These are phyloP conservation scores for Lontra canadensis DNA, from an alignment of 2,113 vertebrate genomes.

Conservation along the genomic window DNA sequence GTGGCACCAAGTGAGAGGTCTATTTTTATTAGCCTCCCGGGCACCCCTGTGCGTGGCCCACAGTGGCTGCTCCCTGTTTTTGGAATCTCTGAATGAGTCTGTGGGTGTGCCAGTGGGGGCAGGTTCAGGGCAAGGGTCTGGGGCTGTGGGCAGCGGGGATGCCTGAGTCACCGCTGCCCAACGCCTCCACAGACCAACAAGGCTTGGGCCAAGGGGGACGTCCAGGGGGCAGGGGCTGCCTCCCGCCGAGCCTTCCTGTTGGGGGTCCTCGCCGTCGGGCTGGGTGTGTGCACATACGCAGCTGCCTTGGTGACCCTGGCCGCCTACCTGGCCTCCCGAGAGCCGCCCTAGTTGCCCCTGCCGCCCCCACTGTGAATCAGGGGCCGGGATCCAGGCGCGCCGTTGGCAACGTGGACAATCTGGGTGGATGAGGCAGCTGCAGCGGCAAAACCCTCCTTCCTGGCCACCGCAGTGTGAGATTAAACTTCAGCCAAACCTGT, in stretches of 20 bases:
- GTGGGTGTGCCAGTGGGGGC: not conserved
- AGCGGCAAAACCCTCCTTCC: not conserved
- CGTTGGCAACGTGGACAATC: not conserved
- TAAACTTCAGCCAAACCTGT: conserved; percentile 51
- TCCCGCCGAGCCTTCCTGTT: conserved; percentile 91
- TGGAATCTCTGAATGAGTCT: not conserved
- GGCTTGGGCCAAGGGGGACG: conserved; percentile 90
- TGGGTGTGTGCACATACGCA: conserved; percentile 90
- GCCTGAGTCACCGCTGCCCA: conserved; percentile 14
- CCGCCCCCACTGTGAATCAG: not conserved
- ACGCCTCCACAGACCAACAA: conserved; percentile 89
- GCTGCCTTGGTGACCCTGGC: conserved; percentile 90
- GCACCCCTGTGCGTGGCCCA: not conserved
- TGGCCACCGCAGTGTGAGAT: conserved; percentile 1
- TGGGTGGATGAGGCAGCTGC: not conserved
- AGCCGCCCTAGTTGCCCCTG: conserved; percentile 78
- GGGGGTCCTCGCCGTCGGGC: conserved; percentile 90
- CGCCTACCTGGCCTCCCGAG: conserved; percentile 91
- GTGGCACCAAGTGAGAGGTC: not conserved
- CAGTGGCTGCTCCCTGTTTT: not conserved
- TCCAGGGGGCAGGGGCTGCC: conserved; percentile 87
- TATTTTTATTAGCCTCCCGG: not conserved
- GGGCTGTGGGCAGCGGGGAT: not conserved
- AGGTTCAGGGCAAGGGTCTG: not conserved
- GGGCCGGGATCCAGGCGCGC: not conserved